Evolutionary conservation across 2,797 vertebrate genomes (phyloP).

Genomic region (Paguma larvata): DNA sequence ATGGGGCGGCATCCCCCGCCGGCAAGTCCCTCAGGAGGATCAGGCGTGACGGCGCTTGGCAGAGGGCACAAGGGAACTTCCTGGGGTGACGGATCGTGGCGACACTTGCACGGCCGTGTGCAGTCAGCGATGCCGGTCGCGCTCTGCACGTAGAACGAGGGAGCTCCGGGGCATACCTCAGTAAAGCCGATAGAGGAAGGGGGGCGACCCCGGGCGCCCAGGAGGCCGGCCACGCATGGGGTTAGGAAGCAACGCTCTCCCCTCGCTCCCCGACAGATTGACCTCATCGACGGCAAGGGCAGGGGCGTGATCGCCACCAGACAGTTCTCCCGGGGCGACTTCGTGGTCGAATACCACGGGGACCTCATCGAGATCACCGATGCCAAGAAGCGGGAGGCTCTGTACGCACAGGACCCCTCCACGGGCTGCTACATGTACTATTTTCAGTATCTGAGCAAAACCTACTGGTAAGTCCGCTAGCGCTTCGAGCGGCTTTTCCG

Average conservation of each 20-base stretch:
- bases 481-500: fast-evolving
- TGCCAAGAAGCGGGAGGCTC: constrained; percentile 93
- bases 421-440: constrained; percentile 99
- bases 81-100: neutral
- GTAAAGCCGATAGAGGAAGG: neutral
- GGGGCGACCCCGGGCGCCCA: neutral
- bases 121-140: neutral
- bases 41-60: neutral
- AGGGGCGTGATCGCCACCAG: constrained; percentile 95
- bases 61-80: neutral
- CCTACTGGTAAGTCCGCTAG: constrained; percentile 93
- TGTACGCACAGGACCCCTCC: constrained; percentile 94
- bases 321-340: constrained; percentile 95
- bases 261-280: constrained; percentile 90
- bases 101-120: fast-evolving
- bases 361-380: constrained; percentile 97
- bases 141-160: fast-evolving
- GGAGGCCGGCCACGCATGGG: fast-evolving
- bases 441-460: constrained; percentile 95
- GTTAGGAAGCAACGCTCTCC: constrained; percentile 5
- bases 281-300: constrained; percentile 96
- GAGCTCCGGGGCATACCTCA: no score
- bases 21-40: neutral
- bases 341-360: constrained; percentile 98
- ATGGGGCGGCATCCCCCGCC: neutral